phyloP scores from a whole-genome alignment of 1,140 invertebrate species.

The Sminthurides bifidus region DNA sequence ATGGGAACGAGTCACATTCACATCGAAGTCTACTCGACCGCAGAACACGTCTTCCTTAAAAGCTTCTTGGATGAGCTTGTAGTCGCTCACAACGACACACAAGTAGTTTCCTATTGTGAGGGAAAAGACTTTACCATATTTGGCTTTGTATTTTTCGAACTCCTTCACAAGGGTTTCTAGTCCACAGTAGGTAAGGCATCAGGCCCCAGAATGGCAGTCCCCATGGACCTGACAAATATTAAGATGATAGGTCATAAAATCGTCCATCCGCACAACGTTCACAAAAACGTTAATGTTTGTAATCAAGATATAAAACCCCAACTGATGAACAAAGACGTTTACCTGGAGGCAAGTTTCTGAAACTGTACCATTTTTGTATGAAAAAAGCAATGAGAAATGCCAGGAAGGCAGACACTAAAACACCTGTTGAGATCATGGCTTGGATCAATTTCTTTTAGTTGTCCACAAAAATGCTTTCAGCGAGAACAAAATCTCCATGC shows the following conservation, averaged over 20 bases:
- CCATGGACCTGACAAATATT: constrained; percentile 22
- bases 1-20: constrained; percentile 26
- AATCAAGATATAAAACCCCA: background rate
- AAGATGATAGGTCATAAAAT: background rate
- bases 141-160: constrained; percentile 21
- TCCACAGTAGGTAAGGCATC: constrained; percentile 24
- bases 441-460: no score
- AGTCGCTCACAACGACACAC: constrained; percentile 29
- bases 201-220: constrained; percentile 26
- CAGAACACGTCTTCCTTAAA: constrained; percentile 27
- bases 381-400: constrained; percentile 5
- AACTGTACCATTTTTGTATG: constrained; percentile 8
- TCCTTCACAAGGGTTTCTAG: constrained; percentile 19
- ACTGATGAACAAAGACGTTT: no score
- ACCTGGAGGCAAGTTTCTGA: constrained; percentile 18
- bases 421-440: background rate
- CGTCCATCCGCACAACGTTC: background rate
- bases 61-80: constrained; percentile 27
- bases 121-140: constrained; percentile 30
- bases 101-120: constrained; percentile 23
- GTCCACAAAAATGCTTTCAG: no score
- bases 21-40: constrained; percentile 26
- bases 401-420: background rate
- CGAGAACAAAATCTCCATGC: no score
- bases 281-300: background rate